Evolutionary conservation across 2,888 invertebrate species (phyloP).

Genomic region (Rhingia campestris): DNA sequence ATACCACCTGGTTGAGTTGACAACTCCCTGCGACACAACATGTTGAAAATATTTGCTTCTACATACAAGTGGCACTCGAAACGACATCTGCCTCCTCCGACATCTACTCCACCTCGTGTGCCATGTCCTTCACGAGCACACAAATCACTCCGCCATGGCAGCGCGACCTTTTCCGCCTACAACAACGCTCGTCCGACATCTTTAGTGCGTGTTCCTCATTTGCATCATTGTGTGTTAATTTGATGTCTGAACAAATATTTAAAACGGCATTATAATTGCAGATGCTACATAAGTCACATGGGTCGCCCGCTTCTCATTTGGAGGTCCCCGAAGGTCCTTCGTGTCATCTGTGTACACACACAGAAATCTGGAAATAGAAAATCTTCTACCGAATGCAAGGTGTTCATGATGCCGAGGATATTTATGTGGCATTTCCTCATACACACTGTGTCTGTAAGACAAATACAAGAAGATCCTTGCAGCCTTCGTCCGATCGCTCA

Average conservation of each 20-base stretch:
- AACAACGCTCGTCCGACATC: conserved; percentile 33
- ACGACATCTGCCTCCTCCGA: conserved; percentile 18
- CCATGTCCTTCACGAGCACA: conserved; percentile 46
- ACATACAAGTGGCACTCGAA: neutral
- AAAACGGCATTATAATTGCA: conserved; percentile 72
- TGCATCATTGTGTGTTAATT: conserved; percentile 73
- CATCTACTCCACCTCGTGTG: conserved; percentile 9
- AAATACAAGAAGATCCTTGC: conserved; percentile 29
- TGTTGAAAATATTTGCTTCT: neutral
- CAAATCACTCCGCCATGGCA: conserved; percentile 45
- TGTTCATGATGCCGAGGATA: conserved; percentile 43
- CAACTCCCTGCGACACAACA: neutral
- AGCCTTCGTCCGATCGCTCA: conserved; percentile 21
- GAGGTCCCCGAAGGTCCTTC: conserved; percentile 56
- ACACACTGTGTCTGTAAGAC: conserved; percentile 13
- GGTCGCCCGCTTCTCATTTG: conserved; percentile 43
- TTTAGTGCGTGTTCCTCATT: conserved; percentile 70
- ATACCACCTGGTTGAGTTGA: neutral
- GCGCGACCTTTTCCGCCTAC: conserved; percentile 34
- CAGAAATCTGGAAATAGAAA: conserved; percentile 59
- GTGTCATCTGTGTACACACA: conserved; percentile 38
- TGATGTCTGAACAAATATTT: conserved; percentile 74
- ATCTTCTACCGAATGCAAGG: conserved; percentile 45
- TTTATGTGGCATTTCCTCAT: conserved; percentile 44
- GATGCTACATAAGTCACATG: conserved; percentile 71